Evolutionary conservation across 2,113 vertebrate genomes (phyloP).

Genomic region (Oreochromis spilurus): DNA sequence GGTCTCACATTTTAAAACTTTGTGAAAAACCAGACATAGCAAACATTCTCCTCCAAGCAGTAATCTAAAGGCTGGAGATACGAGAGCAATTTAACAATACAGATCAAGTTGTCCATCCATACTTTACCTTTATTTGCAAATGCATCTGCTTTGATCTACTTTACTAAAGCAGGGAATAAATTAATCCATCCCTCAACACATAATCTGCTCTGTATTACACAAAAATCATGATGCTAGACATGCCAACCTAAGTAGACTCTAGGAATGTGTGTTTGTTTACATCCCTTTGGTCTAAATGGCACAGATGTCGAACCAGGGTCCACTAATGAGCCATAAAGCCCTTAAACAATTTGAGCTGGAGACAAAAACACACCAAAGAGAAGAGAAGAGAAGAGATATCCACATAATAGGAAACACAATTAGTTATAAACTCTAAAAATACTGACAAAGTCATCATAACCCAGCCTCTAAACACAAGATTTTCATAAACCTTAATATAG

Average conservation of each 20-base stretch:
- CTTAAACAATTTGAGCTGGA: constrained; percentile 9
- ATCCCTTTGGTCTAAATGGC: not conserved
- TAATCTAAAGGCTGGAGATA: not conserved
- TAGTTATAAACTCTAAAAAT: not conserved
- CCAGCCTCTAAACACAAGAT: not conserved
- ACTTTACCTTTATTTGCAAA: not conserved
- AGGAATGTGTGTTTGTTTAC: not conserved
- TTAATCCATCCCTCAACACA: not conserved
- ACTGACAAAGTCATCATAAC: not conserved
- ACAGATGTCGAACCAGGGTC: constrained; percentile 1
- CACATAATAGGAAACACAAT: not conserved
- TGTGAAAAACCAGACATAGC: not conserved
- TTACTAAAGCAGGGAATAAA: not conserved
- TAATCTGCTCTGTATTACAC: not conserved
- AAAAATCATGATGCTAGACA: not conserved
- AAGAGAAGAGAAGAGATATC: not conserved
- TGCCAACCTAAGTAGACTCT: not conserved
- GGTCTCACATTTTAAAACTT: constrained; percentile 7
- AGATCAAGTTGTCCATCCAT: not conserved
- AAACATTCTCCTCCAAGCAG: not conserved
- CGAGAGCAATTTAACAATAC: not conserved
- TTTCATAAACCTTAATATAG: not conserved
- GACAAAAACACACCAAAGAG: not conserved
- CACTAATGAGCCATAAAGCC: constrained; percentile 19
- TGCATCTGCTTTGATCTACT: not conserved